Percentiles rank a stretch among this genome's conserved stretches.
phyloP scores from a whole-genome alignment of 2,888 invertebrate species.

The Folsomia manolachei region DNA sequence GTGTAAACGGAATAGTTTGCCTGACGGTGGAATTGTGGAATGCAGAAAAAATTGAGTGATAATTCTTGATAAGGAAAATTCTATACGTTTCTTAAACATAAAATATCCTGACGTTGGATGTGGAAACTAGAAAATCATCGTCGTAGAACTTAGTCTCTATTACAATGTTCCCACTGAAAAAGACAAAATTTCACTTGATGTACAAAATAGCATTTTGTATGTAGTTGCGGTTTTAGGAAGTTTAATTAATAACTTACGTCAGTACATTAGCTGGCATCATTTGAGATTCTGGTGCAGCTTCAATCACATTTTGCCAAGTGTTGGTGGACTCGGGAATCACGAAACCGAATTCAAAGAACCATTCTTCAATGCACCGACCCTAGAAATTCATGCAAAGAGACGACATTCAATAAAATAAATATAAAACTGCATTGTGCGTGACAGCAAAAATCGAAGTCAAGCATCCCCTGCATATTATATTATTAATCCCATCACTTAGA shows the following conservation, averaged over 20 bases:
- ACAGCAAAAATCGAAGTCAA: not conserved
- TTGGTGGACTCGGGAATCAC: constrained; percentile 98
- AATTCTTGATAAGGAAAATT: not conserved
- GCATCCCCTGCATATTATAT: no score
- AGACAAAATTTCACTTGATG: no score
- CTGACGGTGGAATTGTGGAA: not conserved
- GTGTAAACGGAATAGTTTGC: no score
- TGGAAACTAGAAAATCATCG: constrained; percentile 87
- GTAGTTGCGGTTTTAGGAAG: not conserved
- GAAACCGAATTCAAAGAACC: constrained; percentile 99
- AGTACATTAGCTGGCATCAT: constrained; percentile 99
- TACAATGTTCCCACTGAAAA: constrained; percentile 86
- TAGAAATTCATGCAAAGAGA: constrained; percentile 56
- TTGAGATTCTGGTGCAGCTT: constrained; percentile 97
- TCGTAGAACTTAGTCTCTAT: constrained; percentile 97
- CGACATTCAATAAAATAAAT: not conserved
- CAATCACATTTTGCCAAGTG: constrained; percentile 98
- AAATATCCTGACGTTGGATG: constrained; percentile 89
- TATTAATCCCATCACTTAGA: no score
- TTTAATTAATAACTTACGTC: constrained; percentile 64
- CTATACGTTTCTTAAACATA: constrained; percentile 82
- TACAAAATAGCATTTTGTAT: constrained; percentile 34
- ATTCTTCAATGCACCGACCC: constrained; percentile 93
- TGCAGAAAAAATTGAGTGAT: not conserved
- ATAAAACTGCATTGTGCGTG: not conserved